Evolutionary conservation across 2,113 vertebrate species (phyloP).

Genomic region (Muntiacus reevesi): DNA sequence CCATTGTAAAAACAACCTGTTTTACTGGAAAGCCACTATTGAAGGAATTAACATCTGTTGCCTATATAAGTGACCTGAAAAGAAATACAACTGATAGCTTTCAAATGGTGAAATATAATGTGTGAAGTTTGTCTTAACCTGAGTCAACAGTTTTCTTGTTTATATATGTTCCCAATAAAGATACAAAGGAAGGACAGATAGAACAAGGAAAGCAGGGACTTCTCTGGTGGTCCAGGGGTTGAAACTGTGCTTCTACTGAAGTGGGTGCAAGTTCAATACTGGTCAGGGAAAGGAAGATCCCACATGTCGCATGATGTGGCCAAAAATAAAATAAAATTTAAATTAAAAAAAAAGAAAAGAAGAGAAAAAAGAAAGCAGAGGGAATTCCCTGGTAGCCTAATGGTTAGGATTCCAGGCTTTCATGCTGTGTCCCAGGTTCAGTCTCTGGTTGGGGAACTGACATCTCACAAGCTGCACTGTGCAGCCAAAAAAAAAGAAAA

Average conservation of each 20-base stretch:
- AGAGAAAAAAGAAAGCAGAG: background rate
- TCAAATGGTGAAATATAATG: background rate
- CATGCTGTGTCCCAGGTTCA: background rate
- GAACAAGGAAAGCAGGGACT: background rate
- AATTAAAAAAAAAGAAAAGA: background rate
- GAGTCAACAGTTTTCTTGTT: background rate
- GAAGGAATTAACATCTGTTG: background rate
- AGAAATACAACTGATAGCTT: background rate
- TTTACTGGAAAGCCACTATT: background rate
- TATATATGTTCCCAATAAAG: background rate
- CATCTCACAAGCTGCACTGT: background rate
- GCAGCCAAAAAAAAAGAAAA: background rate
- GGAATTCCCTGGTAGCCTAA: background rate
- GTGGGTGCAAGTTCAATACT: too few species aligned
- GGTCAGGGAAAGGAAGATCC: background rate
- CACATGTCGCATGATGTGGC: background rate
- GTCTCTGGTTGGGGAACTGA: background rate
- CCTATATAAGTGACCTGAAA: background rate
- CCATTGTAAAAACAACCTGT: background rate
- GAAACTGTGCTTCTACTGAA: background rate
- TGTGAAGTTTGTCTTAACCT: background rate
- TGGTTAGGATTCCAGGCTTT: background rate
- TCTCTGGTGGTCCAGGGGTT: background rate
- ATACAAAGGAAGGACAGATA: background rate
- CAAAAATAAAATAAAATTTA: background rate